Percentiles rank a stretch among this genome's conserved stretches.
phyloP scores from a whole-genome alignment of 2,888 invertebrate genomes.

The Torymus auratus region DNA sequence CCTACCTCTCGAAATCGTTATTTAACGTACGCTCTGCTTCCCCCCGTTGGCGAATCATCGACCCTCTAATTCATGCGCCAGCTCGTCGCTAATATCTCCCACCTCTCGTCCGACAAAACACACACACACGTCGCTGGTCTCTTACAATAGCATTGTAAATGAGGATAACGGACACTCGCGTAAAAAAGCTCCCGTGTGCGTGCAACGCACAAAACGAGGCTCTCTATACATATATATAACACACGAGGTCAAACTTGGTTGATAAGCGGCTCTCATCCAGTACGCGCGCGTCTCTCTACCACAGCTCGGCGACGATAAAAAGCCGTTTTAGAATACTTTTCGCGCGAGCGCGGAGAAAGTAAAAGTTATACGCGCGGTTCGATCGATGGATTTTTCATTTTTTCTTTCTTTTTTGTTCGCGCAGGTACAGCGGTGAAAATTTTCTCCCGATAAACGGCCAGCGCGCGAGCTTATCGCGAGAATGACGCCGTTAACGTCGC shows the following conservation, averaged over 20 bases:
- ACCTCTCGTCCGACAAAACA: no score
- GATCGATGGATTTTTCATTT: constrained; percentile 42
- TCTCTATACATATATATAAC: background rate
- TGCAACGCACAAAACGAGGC: constrained; percentile 34
- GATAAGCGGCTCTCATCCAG: constrained; percentile 47
- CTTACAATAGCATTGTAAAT: constrained; percentile 41
- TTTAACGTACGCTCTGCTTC: background rate
- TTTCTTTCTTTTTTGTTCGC: no score
- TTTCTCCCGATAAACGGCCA: no score
- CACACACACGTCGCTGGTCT: no score
- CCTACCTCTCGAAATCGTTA: constrained; percentile 30
- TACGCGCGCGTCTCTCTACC: constrained; percentile 18
- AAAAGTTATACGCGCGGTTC: constrained; percentile 28
- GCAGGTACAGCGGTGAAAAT: no score
- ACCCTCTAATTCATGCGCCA: constrained; percentile 40
- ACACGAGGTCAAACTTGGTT: constrained; percentile 50
- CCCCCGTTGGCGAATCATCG: constrained; percentile 35
- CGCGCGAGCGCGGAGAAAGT: constrained; percentile 35
- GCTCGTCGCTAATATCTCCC: no score
- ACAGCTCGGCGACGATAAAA: constrained; percentile 36
- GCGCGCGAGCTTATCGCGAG: constrained; percentile 4
- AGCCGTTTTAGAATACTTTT: constrained; percentile 41
- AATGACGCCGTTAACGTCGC: constrained; percentile 15
- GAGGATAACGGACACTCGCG: constrained; percentile 22
- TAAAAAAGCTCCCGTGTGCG: background rate